Percentiles rank a stretch among this genome's conserved stretches.
phyloP scores from a whole-genome alignment of 2,797 vertebrate species.

The Eulemur rubriventer region DNA sequence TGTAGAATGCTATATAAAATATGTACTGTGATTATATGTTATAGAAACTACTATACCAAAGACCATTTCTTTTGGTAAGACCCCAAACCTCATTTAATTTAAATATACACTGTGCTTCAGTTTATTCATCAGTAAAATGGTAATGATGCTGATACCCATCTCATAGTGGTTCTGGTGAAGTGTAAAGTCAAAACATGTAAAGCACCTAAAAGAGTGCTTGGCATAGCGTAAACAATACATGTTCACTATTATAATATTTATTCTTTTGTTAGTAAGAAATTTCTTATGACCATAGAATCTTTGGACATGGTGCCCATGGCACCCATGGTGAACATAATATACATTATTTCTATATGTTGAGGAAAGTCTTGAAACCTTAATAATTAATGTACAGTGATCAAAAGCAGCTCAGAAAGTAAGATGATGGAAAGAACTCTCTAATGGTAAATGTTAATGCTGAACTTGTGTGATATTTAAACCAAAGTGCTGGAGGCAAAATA shows the following conservation, averaged over 20 bases:
- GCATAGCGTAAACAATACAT: not conserved
- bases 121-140: slow-evolving; percentile 14
- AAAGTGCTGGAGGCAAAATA: not conserved
- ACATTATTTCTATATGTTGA: not conserved
- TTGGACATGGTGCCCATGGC: not conserved
- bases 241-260: not conserved
- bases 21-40: not conserved
- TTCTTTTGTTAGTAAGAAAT: not conserved
- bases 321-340: not conserved
- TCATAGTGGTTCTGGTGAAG: not conserved
- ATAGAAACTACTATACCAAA: not conserved
- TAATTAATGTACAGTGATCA: not conserved
- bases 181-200: not conserved
- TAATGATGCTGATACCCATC: not conserved
- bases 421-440: not conserved
- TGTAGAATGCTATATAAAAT: not conserved
- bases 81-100: not conserved
- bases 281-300: not conserved
- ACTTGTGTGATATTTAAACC: not conserved
- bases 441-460: not conserved
- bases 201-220: not conserved
- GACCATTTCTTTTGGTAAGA: slow-evolving; percentile 27
- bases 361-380: not conserved
- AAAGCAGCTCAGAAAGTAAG: not conserved
- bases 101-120: not conserved